These are phyloP conservation scores for Heterotis niloticus DNA, from an alignment of 2,113 vertebrate genomes.

Conservation along the genomic window DNA sequence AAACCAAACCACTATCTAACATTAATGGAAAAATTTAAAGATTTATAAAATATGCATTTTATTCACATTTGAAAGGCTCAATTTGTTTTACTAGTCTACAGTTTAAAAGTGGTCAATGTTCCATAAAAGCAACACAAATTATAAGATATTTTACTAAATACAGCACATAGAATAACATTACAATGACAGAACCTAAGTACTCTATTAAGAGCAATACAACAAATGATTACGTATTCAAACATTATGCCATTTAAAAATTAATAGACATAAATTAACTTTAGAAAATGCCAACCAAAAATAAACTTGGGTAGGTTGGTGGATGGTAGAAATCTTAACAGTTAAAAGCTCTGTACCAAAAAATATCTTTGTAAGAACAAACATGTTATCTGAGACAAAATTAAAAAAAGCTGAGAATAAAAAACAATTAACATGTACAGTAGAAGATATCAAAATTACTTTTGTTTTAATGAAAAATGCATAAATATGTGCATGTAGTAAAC, in stretches of 20 bases:
- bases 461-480: background rate
- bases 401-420: background rate
- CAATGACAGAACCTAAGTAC: background rate
- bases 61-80: background rate
- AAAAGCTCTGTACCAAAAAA: no score
- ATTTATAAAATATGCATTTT: background rate
- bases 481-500: background rate
- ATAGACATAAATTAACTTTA: no score
- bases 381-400: background rate
- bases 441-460: background rate
- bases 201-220: background rate
- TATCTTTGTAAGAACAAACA: no score
- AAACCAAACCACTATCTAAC: background rate
- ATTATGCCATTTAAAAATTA: background rate
- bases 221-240: background rate
- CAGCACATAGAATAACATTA: background rate
- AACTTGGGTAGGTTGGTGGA: no score
- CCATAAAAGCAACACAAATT: slow-evolving; percentile 19
- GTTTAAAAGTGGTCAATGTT: slow-evolving; percentile 20
- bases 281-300: no score
- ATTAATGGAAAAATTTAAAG: background rate
- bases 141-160: background rate
- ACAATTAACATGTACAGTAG: background rate
- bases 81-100: slow-evolving; percentile 1
- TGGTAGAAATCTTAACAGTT: no score